These are phyloP conservation scores for Trichoplusia ni DNA, from an alignment of 1,140 invertebrate species.

Conservation along the genomic window DNA sequence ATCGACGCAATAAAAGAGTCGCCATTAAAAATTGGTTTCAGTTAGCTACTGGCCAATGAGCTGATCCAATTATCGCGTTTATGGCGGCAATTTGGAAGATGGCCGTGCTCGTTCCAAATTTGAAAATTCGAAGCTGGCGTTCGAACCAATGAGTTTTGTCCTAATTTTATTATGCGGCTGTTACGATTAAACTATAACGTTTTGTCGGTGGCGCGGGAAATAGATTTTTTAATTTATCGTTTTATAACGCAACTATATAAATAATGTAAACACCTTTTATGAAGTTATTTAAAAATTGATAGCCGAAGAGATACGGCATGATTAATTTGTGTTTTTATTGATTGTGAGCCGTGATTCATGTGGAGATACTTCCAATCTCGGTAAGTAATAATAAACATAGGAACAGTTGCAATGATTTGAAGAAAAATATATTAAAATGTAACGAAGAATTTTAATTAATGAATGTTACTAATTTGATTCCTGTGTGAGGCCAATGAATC, in stretches of 20 bases:
- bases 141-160: slow-evolving; percentile 70
- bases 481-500: too few relatives aligned
- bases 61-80: slow-evolving; percentile 73
- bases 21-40: slow-evolving; percentile 59
- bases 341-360: slow-evolving; percentile 3
- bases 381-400: too few relatives aligned
- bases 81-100: slow-evolving; percentile 72
- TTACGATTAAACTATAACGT: slow-evolving; percentile 28
- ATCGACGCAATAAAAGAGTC: slow-evolving; percentile 26
- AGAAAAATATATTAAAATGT: too few relatives aligned
- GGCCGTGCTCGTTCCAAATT: slow-evolving; percentile 67
- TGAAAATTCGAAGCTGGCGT: slow-evolving; percentile 58
- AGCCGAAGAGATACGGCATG: slow-evolving; percentile 8
- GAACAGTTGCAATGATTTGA: too few relatives aligned
- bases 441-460: too few relatives aligned
- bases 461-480: too few relatives aligned
- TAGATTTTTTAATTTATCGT: slow-evolving; percentile 29
- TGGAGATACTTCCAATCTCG: too few relatives aligned
- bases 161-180: slow-evolving; percentile 69
- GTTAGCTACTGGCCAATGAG: slow-evolving; percentile 72
- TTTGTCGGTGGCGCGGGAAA: slow-evolving; percentile 19
- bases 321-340: slow-evolving; percentile 21
- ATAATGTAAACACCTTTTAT: slow-evolving; percentile 31
- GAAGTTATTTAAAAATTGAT: slow-evolving; percentile 15
- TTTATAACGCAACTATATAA: slow-evolving; percentile 28